phyloP scores from a whole-genome alignment of 35 echinoderm and acorn worm species.

The Holothuria glaberrima region DNA sequence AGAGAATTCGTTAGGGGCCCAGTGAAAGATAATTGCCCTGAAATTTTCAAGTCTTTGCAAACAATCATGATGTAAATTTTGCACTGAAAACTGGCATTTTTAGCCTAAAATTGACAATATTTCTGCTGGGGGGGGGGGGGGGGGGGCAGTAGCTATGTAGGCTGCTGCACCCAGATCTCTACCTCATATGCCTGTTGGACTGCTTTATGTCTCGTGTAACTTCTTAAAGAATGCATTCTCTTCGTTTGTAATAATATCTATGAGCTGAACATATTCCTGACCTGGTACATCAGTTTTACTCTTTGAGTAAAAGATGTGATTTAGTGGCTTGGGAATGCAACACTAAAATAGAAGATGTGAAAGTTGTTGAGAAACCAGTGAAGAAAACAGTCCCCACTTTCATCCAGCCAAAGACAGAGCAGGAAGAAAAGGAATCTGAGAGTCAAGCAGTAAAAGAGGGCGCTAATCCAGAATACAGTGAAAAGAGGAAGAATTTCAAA shows the following conservation, averaged over 20 bases:
- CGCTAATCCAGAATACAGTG: not conserved
- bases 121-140: too few relatives aligned
- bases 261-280: not conserved
- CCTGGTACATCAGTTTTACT: conserved; percentile 66
- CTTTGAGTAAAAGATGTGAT: conserved; percentile 75
- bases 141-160: too few relatives aligned
- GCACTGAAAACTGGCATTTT: too few relatives aligned
- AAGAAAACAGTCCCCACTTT: conserved; percentile 25
- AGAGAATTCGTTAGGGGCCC: too few relatives aligned
- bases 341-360: conserved; percentile 74
- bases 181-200: too few relatives aligned
- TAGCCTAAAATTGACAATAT: too few relatives aligned
- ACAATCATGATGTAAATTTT: too few relatives aligned
- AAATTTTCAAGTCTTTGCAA: too few relatives aligned
- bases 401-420: conserved; percentile 26
- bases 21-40: too few relatives aligned
- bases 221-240: too few relatives aligned
- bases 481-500: conserved; percentile 73
- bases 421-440: not conserved
- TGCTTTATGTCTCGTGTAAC: too few relatives aligned
- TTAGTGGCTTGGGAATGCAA: conserved; percentile 90
- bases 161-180: too few relatives aligned
- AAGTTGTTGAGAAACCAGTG: conserved; percentile 17
- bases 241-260: not conserved
- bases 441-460: not conserved